Base-by-base conservation (phyloP, 2,113 vertebrate genomes). In the Corapipo altera region DNA sequence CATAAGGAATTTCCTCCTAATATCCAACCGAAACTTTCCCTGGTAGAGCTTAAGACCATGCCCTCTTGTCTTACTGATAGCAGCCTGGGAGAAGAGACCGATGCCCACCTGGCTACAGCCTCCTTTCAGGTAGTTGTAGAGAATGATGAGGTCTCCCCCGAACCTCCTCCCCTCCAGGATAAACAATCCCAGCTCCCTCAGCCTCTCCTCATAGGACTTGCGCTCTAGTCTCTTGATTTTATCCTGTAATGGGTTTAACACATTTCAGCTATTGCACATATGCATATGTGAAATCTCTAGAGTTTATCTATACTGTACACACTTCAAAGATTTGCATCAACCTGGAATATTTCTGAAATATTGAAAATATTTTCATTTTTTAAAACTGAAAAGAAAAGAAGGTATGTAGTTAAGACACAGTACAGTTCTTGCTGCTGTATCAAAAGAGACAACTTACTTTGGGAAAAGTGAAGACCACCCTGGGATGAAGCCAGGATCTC, bases 401-500 rank as follows among this genome's bases (percentile, higher is more conserved):
- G 11, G 4, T 52, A 26, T 49, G 17, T 32, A 61, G 12, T 69
- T 80, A 86, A 82, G 44, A 37, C 26, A 58, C 6, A 61, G 26
- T 59, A 39, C 7, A 24, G 6, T 46, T 70, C 28, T 39, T 58
- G 11, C 21, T 58, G 28, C 17, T 37, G 55, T 49, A 74, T 58
- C n/a, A 61, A 26, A 62, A 15, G 49, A 21, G 26, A 46, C 78
- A 44, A 96, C 99, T 99, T 97, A 99, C 99, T 98, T 11, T 84
- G 98, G 85, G 93, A 99, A 99, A 79, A 99, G 97, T 19, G 95
- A 96, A 37, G 96, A 97, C 99, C 99, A 99, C 28, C 99, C 99
- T 58, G 99, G 95, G 73, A 99, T 49, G 96, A 99, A 99, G 26
- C 99, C 99, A 75, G 99, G 99, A 17, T 99, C 96, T 96, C 99